These are phyloP conservation scores for Calidris pugnax DNA, from an alignment of 2,113 vertebrate species.

Conservation along the genomic window DNA sequence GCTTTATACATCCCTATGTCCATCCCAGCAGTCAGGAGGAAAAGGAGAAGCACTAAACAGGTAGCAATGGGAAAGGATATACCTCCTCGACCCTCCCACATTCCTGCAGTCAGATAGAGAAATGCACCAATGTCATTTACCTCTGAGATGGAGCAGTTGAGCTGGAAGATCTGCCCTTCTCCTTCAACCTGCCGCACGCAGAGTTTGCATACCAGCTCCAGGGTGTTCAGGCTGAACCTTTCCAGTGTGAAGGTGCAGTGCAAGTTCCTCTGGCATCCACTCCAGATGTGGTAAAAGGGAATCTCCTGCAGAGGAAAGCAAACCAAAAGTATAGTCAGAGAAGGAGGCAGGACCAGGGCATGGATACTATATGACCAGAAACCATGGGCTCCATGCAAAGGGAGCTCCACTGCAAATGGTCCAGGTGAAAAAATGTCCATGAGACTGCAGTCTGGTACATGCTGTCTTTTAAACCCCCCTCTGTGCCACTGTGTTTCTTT, in stretches of 20 bases:
- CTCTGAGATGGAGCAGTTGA: slow-evolving; percentile 90
- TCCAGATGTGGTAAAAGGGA: slow-evolving; percentile 94
- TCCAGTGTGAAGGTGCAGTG: slow-evolving; percentile 94
- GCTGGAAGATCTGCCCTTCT: slow-evolving; percentile 95
- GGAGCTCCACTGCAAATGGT: neutral
- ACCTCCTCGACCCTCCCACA: neutral
- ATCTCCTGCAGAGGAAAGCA: slow-evolving; percentile 81
- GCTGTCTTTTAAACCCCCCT: neutral
- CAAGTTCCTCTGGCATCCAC: slow-evolving; percentile 87
- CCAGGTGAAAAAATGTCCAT: neutral
- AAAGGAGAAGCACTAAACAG: neutral
- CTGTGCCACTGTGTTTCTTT: neutral
- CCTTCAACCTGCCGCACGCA: slow-evolving; percentile 94
- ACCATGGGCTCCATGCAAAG: neutral
- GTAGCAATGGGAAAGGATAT: neutral
- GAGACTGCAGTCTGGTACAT: neutral
- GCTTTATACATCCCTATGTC: neutral
- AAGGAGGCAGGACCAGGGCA: neutral
- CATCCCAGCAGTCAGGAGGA: neutral
- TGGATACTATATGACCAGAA: neutral
- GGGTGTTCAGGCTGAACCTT: slow-evolving; percentile 84
- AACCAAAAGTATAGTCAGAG: neutral
- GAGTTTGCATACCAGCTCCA: slow-evolving; percentile 90
- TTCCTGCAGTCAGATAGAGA: neutral
- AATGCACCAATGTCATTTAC: slow-evolving; percentile 56